Evolutionary conservation across 2,888 invertebrate genomes (phyloP).

Genomic region (Catocala nupta): DNA sequence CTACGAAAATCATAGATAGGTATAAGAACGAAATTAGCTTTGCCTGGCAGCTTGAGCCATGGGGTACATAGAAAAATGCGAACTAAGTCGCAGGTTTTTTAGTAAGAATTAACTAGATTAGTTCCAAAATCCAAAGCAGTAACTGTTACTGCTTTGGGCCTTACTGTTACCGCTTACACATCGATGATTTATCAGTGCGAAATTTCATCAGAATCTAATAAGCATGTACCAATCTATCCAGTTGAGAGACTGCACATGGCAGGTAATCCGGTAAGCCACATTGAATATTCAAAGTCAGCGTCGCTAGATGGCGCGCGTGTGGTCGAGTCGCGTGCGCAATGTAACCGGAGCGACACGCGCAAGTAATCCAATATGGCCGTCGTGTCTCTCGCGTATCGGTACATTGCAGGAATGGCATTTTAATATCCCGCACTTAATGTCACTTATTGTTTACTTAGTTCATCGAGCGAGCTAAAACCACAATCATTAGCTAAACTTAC

Average conservation of each 20-base stretch:
- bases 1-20: too few relatives aligned
- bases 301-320: conserved; percentile 84
- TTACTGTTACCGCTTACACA: not conserved
- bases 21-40: too few relatives aligned
- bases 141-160: too few relatives aligned
- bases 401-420: conserved; percentile 84
- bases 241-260: conserved; percentile 51
- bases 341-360: conserved; percentile 85
- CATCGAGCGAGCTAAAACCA: conserved; percentile 72
- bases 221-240: conserved; percentile 46
- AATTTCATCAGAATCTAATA: conserved; percentile 20
- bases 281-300: conserved; percentile 63
- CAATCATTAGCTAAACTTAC: conserved; percentile 47
- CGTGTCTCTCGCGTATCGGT: conserved; percentile 79
- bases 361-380: conserved; percentile 85
- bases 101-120: too few relatives aligned
- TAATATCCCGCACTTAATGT: conserved; percentile 82
- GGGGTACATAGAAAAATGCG: too few relatives aligned
- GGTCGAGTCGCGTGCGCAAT: conserved; percentile 85
- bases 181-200: not conserved
- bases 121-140: too few relatives aligned
- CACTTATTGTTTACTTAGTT: conserved; percentile 84
- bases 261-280: conserved; percentile 64
- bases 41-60: too few relatives aligned
- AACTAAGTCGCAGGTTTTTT: too few relatives aligned